These are phyloP conservation scores for Saturnia japonica DNA, from an alignment of 2,888 invertebrate species.

Conservation along the genomic window DNA sequence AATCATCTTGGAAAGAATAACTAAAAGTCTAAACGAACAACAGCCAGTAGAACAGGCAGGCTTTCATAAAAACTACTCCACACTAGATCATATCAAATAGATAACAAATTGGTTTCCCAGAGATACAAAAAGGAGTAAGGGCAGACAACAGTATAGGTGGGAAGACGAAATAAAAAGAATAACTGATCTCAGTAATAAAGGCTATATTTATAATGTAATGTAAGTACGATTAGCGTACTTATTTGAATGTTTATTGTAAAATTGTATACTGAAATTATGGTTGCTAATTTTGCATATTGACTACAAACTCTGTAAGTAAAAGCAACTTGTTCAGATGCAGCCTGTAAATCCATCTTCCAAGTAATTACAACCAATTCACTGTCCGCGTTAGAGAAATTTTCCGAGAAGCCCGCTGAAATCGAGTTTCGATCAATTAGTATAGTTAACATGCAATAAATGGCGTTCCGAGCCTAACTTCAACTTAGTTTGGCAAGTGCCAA, in stretches of 20 bases:
- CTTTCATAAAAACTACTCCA: too few species aligned
- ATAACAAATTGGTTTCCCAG: too few species aligned
- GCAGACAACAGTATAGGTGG: too few species aligned
- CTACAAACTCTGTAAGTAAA: constrained; percentile 38
- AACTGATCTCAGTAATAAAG: too few species aligned
- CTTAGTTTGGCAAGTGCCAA: constrained; percentile 68
- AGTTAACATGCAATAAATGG: constrained; percentile 76
- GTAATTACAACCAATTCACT: constrained; percentile 41
- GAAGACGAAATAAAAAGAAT: too few species aligned
- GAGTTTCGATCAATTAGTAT: constrained; percentile 71
- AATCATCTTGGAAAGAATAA: too few species aligned
- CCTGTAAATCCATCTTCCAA: constrained; percentile 37
- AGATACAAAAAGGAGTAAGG: too few species aligned
- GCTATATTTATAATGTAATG: neutral
- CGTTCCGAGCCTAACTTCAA: constrained; percentile 58
- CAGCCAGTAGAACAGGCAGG: too few species aligned
- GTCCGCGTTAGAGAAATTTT: constrained; percentile 44
- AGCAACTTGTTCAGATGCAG: constrained; percentile 25
- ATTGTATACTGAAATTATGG: constrained; percentile 19
- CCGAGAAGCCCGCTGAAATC: constrained; percentile 47
- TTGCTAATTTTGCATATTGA: constrained; percentile 33
- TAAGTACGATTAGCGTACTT: neutral
- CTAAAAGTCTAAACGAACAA: too few species aligned
- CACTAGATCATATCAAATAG: too few species aligned
- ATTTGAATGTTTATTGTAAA: neutral